Conservation (phyloP, 2,113 vertebrate species). For the Holacanthus passer region DNA sequence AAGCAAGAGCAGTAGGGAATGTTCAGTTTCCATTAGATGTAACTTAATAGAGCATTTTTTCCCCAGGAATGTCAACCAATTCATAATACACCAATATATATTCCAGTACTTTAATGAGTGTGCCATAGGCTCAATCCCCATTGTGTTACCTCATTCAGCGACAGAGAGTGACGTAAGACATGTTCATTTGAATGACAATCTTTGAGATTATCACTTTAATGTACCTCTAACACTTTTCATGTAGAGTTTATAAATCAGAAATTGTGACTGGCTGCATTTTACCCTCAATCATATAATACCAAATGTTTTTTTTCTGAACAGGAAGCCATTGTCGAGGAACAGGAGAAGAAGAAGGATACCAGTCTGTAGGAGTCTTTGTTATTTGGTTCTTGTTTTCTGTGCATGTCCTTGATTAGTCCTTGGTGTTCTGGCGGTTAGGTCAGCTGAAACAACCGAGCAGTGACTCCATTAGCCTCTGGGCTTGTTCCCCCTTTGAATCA, state of each 20-base stretch:
- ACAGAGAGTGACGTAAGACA: too few relatives aligned
- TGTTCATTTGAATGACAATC: too few relatives aligned
- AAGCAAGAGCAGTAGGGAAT: too few relatives aligned
- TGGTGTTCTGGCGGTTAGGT: background rate
- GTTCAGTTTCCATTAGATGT: too few relatives aligned
- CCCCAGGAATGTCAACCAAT: too few relatives aligned
- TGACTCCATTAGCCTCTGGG: background rate
- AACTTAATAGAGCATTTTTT: too few relatives aligned
- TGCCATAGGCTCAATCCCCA: too few relatives aligned
- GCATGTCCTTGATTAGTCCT: background rate
- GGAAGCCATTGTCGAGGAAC: slow-evolving; percentile 98
- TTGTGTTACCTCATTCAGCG: too few relatives aligned
- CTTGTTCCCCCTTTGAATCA: background rate
- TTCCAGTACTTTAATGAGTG: too few relatives aligned
- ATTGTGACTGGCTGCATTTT: background rate
- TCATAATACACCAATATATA: too few relatives aligned
- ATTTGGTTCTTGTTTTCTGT: slow-evolving; percentile 7
- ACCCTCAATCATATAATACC: background rate
- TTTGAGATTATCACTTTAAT: too few relatives aligned
- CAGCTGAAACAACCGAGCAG: background rate
- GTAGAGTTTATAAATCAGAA: background rate
- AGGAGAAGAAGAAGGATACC: slow-evolving; percentile 96
- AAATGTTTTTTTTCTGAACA: slow-evolving; percentile 70
- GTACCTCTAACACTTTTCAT: background rate
- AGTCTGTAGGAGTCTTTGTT: slow-evolving; percentile 89